These are phyloP conservation scores for Lepus timidus DNA, from an alignment of 2,113 vertebrate genomes.

Conservation along the genomic window DNA sequence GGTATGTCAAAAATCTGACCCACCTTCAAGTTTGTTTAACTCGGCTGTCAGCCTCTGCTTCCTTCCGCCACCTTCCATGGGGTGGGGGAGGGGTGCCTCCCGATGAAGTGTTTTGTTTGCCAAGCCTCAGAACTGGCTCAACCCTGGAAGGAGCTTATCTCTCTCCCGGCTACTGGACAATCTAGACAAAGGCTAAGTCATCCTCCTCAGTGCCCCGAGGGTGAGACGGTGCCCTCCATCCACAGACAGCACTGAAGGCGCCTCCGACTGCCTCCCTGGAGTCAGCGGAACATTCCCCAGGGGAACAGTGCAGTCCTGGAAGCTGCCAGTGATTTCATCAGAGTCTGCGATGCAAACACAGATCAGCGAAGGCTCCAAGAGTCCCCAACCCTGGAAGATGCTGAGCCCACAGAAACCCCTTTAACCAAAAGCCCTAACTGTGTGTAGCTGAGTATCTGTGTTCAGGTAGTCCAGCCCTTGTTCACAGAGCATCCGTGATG, in stretches of 20 bases:
- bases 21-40: conserved; percentile 81
- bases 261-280: not conserved
- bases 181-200: not conserved
- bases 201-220: not conserved
- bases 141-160: not conserved
- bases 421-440: not conserved
- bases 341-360: too few relatives aligned
- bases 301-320: not conserved
- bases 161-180: not conserved
- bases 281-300: not conserved
- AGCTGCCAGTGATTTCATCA: not conserved
- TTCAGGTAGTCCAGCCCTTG: not conserved
- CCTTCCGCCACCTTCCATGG: conserved; percentile 71
- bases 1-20: conserved; percentile 83
- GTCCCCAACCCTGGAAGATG: not conserved
- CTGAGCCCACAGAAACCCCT: not conserved
- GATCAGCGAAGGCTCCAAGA: not conserved
- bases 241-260: not conserved
- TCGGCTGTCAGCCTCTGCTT: conserved; percentile 75
- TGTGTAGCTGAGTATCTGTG: not conserved
- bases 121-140: conserved; percentile 14
- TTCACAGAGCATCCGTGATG: not conserved
- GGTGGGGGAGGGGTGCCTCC: not conserved
- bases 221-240: not conserved
- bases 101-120: conserved; percentile 60